Percentiles rank a stretch among this genome's conserved stretches.
Evolutionary conservation across 2,113 vertebrate species (phyloP).

Genomic region (Lethenteron camtschaticum): DNA sequence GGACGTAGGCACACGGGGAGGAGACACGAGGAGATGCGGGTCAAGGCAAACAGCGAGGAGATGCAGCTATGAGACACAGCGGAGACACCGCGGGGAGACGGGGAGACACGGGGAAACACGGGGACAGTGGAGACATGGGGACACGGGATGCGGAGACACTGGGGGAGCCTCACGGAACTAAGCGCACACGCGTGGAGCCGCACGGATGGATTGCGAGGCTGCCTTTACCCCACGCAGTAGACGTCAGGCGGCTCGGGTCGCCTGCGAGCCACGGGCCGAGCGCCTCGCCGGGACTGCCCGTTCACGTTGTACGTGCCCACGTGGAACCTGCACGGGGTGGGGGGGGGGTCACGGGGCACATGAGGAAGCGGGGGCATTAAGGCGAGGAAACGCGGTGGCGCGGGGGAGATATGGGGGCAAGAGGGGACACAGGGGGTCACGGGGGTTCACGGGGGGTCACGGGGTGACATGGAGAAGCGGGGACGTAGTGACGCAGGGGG

Average conservation of each 20-base stretch:
- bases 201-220: too few relatives aligned
- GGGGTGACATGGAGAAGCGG: too few relatives aligned
- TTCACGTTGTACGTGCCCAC: conserved; percentile 90
- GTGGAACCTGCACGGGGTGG: conserved; percentile 39
- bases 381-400: background rate
- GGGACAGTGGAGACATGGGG: background rate
- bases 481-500: too few relatives aligned
- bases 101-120: too few relatives aligned
- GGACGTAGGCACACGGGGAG: too few relatives aligned
- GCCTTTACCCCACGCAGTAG: conserved; percentile 63
- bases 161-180: conserved; percentile 7
- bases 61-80: too few relatives aligned
- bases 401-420: background rate
- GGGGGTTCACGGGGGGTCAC: background rate
- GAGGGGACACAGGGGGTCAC: background rate
- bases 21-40: too few relatives aligned
- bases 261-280: conserved; percentile 54
- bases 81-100: too few relatives aligned
- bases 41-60: too few relatives aligned
- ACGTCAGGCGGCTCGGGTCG: conserved; percentile 48
- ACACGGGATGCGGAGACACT: background rate
- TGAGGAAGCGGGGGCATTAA: background rate
- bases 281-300: conserved; percentile 52
- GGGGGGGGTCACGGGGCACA: background rate
- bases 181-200: too few relatives aligned